Base-by-base conservation (phyloP, 2,797 vertebrate species). In the Pristis pectinata region DNA sequence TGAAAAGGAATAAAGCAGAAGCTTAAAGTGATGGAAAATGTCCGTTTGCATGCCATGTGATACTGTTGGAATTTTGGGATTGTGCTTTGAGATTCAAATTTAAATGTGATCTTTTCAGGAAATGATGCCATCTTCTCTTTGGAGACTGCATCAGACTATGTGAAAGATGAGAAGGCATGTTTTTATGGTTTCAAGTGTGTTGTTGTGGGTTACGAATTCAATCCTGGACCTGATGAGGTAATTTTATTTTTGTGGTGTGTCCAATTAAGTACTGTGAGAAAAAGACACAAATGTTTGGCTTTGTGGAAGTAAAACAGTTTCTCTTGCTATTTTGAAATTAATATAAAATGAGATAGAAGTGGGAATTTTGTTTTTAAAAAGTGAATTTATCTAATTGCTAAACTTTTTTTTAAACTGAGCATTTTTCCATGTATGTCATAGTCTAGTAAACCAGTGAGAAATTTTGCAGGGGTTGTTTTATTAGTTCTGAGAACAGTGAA, bases 171-270 rank as follows among this genome's bases (percentile, higher is more conserved):
- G 95, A 99, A 99, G 95, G 98, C 99, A 93, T 98, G 97, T 95
- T 99, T 99, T 96, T 99, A 99, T 95, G 99, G 99, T 95, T 99
- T 99, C 96, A 99, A 99, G 95, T 99, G 99, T 96, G 98, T 99
- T 0, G 98, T 98, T 95, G 98, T 99, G 96, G 99, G 99, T 95
- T 99, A 99, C 95, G 99, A 99, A 96, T 99, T 99, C 97, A 99
- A 98, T 95, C 99, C 98, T 89, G 98, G 98, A 94, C 96, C 97
- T 94, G 99, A 99, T 96, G 99, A 99, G 98, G 99, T 99, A 97
- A 95, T 96, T 34, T 93, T 82, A 82, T 44, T 82, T 74, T 93
- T 64, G 34, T 2, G 64, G 67, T 93, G 2, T 49, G 74, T 56
- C 15, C n/a, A 41, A 93, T 93, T 5, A 10, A 53, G 1, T 93